These are phyloP conservation scores for Hypomecis atomaria DNA, from an alignment of 2,888 invertebrate genomes.

Conservation along the genomic window DNA sequence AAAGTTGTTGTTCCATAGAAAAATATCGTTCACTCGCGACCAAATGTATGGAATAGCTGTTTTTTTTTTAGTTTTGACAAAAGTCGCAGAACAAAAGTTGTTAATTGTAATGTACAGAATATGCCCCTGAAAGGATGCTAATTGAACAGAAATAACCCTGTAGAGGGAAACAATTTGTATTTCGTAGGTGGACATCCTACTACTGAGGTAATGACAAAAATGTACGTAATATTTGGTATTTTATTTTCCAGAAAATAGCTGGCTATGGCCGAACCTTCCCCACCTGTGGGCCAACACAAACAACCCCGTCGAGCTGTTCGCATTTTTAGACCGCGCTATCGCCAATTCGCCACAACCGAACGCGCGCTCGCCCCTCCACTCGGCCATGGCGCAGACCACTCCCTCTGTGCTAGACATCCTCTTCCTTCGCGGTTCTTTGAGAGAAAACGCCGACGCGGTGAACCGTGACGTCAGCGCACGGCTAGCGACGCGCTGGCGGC, in stretches of 20 bases:
- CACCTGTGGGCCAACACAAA: constrained; percentile 87
- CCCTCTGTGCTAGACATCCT: constrained; percentile 87
- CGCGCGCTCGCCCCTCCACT: constrained; percentile 81
- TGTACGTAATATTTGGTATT: neutral
- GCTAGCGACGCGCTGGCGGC: constrained; percentile 87
- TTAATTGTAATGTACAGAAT: too few relatives aligned
- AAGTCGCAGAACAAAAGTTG: too few relatives aligned
- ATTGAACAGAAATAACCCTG: too few relatives aligned
- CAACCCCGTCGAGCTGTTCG: constrained; percentile 64
- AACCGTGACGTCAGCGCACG: constrained; percentile 89
- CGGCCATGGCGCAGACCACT: constrained; percentile 91
- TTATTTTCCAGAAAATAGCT: constrained; percentile 79
- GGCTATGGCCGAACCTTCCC: constrained; percentile 86
- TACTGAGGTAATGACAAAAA: neutral
- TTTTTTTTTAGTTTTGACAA: too few relatives aligned
- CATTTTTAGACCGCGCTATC: constrained; percentile 73
- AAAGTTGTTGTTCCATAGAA: too few relatives aligned
- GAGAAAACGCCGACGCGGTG: constrained; percentile 86
- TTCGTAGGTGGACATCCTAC: too few relatives aligned
- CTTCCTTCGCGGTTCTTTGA: constrained; percentile 85
- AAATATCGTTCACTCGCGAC: too few relatives aligned
- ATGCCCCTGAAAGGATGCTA: too few relatives aligned
- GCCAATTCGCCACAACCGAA: constrained; percentile 67
- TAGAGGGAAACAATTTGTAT: constrained; percentile 12
- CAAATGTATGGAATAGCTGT: too few relatives aligned